Evolutionary conservation across 1,140 invertebrate genomes (phyloP).

Genomic region (Neodiprion lecontei): DNA sequence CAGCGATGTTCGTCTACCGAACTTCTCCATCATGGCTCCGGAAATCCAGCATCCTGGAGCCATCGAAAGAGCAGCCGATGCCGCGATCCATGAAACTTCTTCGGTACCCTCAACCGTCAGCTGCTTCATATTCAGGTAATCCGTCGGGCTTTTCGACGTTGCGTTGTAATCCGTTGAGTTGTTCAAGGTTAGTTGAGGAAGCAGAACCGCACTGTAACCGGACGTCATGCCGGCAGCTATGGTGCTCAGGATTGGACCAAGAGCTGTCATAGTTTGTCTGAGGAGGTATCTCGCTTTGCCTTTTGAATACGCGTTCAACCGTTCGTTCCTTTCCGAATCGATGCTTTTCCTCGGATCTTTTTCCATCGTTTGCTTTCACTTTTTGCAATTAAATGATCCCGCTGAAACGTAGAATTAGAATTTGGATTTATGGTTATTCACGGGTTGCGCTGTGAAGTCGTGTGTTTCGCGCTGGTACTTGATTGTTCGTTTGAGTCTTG

Average conservation of each 20-base stretch:
- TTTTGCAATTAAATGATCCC: neutral
- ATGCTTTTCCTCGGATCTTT: neutral
- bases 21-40: slow-evolving; percentile 69
- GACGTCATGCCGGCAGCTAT: slow-evolving; percentile 65
- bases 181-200: slow-evolving; percentile 63
- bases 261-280: slow-evolving; percentile 60
- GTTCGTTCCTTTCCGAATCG: neutral
- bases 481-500: too few relatives aligned
- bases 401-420: neutral
- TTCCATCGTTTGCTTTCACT: neutral
- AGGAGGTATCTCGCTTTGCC: slow-evolving; percentile 21
- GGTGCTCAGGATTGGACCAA: slow-evolving; percentile 63
- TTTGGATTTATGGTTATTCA: too few relatives aligned
- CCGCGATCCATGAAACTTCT: slow-evolving; percentile 70
- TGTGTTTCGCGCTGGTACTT: too few relatives aligned
- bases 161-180: slow-evolving; percentile 46
- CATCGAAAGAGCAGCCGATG: slow-evolving; percentile 67
- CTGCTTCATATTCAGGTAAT: neutral
- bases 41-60: slow-evolving; percentile 66
- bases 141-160: neutral
- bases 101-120: slow-evolving; percentile 43
- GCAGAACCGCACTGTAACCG: slow-evolving; percentile 69
- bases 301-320: neutral
- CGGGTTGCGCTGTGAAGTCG: too few relatives aligned
- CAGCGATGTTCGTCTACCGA: slow-evolving; percentile 71